Evolutionary conservation across 1,140 invertebrate genomes (phyloP).

Genomic region (Gryon sp.): DNA sequence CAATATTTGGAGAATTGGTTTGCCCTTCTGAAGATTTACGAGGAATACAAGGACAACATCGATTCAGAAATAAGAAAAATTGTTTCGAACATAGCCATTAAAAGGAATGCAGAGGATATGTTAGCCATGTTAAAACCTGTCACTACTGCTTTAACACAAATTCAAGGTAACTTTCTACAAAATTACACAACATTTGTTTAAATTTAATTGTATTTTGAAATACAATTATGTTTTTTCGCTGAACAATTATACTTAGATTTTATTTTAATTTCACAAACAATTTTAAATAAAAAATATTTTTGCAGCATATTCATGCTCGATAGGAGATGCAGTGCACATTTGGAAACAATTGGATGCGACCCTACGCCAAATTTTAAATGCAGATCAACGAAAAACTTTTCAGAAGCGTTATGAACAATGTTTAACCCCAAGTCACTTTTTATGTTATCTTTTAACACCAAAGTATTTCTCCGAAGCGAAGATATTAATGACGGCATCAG

Average conservation of each 20-base stretch:
- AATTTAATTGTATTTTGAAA: no score
- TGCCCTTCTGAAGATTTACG: slow-evolving; percentile 11
- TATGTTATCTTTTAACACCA: slow-evolving; percentile 3
- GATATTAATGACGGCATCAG: background rate
- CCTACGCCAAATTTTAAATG: background rate
- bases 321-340: slow-evolving; percentile 10
- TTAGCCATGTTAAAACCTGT: slow-evolving; percentile 14
- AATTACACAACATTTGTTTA: no score
- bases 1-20: slow-evolving; percentile 22
- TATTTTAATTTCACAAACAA: no score
- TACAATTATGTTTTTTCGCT: no score
- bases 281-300: no score
- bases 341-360: slow-evolving; percentile 1
- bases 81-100: slow-evolving; percentile 18
- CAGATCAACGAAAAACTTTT: background rate
- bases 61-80: slow-evolving; percentile 14
- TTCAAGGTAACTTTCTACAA: no score
- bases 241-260: no score
- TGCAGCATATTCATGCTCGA: slow-evolving; percentile 2
- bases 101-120: slow-evolving; percentile 20
- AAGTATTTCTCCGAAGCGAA: background rate
- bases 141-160: slow-evolving; percentile 2
- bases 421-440: background rate
- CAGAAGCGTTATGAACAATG: slow-evolving; percentile 6
- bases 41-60: slow-evolving; percentile 21